Conservation (phyloP, 1,140 invertebrate species). For the Rhynchophorus ferrugineus region DNA sequence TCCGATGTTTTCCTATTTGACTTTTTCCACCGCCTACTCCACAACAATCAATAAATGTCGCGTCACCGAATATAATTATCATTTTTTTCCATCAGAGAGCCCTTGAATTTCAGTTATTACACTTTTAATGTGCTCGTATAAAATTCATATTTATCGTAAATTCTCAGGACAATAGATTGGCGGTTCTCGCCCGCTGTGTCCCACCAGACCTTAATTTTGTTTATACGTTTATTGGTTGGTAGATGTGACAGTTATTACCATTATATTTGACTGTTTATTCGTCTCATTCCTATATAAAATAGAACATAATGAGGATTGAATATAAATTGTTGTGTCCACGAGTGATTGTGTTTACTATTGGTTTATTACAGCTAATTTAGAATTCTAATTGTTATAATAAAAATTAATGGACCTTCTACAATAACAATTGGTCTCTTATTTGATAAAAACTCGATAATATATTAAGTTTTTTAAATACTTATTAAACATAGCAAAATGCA, state of each 20-base stretch:
- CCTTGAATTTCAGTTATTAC: conserved; percentile 7
- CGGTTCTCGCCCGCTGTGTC: conserved; percentile 6
- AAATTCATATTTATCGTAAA: conserved; percentile 12
- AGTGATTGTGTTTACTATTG: too few species aligned
- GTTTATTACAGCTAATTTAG: too few species aligned
- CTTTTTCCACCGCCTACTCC: too few species aligned
- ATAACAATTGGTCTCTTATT: too few species aligned
- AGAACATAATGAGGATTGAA: conserved; percentile 3
- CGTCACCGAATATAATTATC: conserved; percentile 10
- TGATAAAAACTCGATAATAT: too few species aligned
- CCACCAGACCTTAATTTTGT: conserved; percentile 10
- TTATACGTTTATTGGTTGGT: conserved; percentile 10
- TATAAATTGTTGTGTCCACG: too few species aligned
- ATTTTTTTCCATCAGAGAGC: conserved; percentile 5
- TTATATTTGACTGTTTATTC: conserved; percentile 11
- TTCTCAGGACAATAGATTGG: conserved; percentile 10
- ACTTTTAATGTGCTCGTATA: conserved; percentile 12
- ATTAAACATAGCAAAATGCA: too few species aligned
- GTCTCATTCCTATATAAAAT: conserved; percentile 5
- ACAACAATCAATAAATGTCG: conserved; percentile 5
- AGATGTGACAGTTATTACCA: conserved; percentile 12
- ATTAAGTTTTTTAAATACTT: too few species aligned
- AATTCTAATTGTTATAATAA: too few species aligned
- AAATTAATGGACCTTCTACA: too few species aligned
- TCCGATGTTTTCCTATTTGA: too few species aligned